phyloP scores from a whole-genome alignment of 2,797 vertebrate genomes.

The Prionace glauca region DNA sequence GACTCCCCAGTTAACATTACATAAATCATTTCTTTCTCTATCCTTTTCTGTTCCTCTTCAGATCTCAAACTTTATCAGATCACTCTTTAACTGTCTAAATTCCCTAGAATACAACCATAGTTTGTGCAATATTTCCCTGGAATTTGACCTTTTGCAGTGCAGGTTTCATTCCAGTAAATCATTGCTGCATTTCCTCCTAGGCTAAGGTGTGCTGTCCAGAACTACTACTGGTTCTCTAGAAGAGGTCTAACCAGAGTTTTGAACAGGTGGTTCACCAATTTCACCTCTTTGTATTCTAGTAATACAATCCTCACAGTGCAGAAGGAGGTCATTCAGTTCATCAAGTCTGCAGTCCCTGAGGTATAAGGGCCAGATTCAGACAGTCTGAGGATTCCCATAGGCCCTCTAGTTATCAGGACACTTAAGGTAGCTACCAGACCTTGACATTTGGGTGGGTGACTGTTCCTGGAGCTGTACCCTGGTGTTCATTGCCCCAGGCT shows the following conservation, averaged over 20 bases:
- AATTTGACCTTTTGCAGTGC: background rate
- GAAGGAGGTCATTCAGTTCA: too few species aligned
- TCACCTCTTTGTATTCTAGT: background rate
- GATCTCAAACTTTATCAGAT: background rate
- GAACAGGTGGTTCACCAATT: background rate
- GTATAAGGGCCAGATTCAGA: background rate
- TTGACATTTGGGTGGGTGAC: background rate
- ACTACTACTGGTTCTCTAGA: background rate
- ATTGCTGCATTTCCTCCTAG: background rate
- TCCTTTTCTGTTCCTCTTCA: background rate
- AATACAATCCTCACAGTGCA: too few species aligned
- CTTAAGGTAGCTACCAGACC: background rate
- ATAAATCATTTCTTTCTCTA: background rate
- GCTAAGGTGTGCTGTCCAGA: too few species aligned
- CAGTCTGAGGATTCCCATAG: background rate
- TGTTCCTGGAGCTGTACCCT: background rate
- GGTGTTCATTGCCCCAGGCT: too few species aligned
- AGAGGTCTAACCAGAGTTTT: background rate
- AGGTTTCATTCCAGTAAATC: background rate
- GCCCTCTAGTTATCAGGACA: too few species aligned
- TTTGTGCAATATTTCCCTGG: background rate
- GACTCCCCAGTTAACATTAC: background rate
- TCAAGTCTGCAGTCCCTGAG: background rate
- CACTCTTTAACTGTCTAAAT: background rate
- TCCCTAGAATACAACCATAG: background rate